These are phyloP conservation scores for Agrilus mali DNA, from an alignment of 2,888 invertebrate species.

Conservation along the genomic window DNA sequence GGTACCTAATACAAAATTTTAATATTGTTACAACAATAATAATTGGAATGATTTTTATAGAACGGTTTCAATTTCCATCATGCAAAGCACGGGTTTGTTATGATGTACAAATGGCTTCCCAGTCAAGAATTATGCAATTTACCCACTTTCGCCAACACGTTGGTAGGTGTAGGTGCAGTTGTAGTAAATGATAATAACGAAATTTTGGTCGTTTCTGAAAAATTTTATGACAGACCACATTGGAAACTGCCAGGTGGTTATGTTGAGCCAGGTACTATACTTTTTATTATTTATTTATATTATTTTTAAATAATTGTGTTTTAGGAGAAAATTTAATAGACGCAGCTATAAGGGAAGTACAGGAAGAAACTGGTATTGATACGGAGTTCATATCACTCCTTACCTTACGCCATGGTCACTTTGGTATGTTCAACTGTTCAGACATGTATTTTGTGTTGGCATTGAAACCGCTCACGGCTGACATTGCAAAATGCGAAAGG, in stretches of 20 bases:
- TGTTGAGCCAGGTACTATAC: constrained; percentile 72
- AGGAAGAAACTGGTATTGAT: constrained; percentile 79
- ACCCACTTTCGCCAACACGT: constrained; percentile 70
- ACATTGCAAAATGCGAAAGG: constrained; percentile 54
- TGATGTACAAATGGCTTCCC: constrained; percentile 74
- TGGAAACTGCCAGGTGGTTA: constrained; percentile 93
- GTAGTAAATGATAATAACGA: constrained; percentile 67
- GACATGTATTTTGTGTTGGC: constrained; percentile 75
- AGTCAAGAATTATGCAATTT: constrained; percentile 45
- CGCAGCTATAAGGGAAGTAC: constrained; percentile 75
- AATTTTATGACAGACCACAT: constrained; percentile 42
- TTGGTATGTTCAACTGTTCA: constrained; percentile 66
- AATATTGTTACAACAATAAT: no score
- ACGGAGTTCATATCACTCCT: constrained; percentile 65
- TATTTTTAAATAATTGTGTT: constrained; percentile 14
- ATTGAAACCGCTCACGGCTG: constrained; percentile 49
- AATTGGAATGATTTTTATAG: constrained; percentile 29
- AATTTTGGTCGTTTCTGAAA: constrained; percentile 71
- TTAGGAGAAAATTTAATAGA: constrained; percentile 71
- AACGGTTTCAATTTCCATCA: constrained; percentile 82
- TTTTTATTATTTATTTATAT: background rate
- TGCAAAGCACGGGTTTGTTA: constrained; percentile 64
- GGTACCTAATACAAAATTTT: constrained; percentile 32
- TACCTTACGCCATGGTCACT: constrained; percentile 65
- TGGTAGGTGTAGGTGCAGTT: constrained; percentile 74